Percentiles rank a stretch among this genome's conserved stretches.
Evolutionary conservation across 1,140 invertebrate species (phyloP).

Genomic region (Sweltsa coloradensis): DNA sequence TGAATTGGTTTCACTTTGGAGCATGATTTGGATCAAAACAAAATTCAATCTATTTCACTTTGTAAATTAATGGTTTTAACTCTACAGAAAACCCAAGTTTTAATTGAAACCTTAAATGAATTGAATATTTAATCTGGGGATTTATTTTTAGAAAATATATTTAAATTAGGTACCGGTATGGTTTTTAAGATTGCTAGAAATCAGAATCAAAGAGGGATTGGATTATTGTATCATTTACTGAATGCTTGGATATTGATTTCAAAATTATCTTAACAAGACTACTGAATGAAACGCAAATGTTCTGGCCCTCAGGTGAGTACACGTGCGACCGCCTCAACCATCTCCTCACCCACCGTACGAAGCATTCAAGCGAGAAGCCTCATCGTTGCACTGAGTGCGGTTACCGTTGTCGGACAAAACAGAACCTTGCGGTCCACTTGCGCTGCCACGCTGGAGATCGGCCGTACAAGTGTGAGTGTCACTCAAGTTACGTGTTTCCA

Average conservation of each 20-base stretch:
- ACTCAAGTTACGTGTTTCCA: background rate
- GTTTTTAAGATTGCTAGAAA: too few relatives aligned
- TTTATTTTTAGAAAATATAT: too few relatives aligned
- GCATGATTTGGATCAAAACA: background rate
- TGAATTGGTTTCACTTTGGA: background rate
- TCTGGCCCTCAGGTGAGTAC: slow-evolving; percentile 23
- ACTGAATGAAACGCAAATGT: background rate
- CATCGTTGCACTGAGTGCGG: slow-evolving; percentile 27
- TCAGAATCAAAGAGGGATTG: too few relatives aligned
- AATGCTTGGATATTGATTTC: too few relatives aligned
- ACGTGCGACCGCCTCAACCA: slow-evolving; percentile 36
- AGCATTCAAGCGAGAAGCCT: slow-evolving; percentile 38
- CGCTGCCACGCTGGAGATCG: slow-evolving; percentile 27
- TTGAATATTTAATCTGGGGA: too few relatives aligned
- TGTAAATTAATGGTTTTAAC: too few relatives aligned
- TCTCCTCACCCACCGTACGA: slow-evolving; percentile 38
- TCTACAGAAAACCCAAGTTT: too few relatives aligned
- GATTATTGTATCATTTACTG: too few relatives aligned
- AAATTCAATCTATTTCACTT: background rate
- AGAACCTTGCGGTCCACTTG: slow-evolving; percentile 25
- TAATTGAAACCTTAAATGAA: too few relatives aligned
- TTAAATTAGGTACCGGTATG: too few relatives aligned
- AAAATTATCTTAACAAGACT: background rate
- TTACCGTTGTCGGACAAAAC: slow-evolving; percentile 20
- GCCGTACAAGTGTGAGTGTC: slow-evolving; percentile 25